Conservation (phyloP, 2,888 invertebrate genomes). For the Caenorhabditis auriculariae region DNA sequence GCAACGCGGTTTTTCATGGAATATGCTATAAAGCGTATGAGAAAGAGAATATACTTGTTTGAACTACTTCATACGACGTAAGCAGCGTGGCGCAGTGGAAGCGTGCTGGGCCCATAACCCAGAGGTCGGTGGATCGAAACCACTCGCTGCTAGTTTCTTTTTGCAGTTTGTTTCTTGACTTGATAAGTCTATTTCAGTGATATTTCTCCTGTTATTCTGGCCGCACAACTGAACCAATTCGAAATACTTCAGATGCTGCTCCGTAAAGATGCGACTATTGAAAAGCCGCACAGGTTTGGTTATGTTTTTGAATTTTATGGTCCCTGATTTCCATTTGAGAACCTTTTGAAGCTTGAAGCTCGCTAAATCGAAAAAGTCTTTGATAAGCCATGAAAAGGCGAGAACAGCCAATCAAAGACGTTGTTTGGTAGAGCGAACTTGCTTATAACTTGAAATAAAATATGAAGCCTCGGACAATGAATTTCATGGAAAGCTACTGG, state of each 20-base stretch:
- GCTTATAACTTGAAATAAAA: too few relatives aligned
- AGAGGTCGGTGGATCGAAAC: slow-evolving; percentile 77
- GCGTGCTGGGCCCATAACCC: slow-evolving; percentile 84
- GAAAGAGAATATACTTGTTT: too few relatives aligned
- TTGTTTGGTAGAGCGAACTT: background rate
- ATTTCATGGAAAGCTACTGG: too few relatives aligned
- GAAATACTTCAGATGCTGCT: slow-evolving; percentile 69
- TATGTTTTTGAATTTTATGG: background rate
- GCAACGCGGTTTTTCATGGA: too few relatives aligned
- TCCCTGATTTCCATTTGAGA: too few relatives aligned
- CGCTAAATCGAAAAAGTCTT: too few relatives aligned
- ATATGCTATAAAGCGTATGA: too few relatives aligned
- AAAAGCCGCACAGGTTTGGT: slow-evolving; percentile 50
- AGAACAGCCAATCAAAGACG: too few relatives aligned
- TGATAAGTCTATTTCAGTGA: slow-evolving; percentile 38
- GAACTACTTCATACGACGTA: too few relatives aligned
- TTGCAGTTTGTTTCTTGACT: background rate
- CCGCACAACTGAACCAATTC: slow-evolving; percentile 67
- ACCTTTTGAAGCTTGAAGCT: too few relatives aligned
- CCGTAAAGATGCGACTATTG: slow-evolving; percentile 61
- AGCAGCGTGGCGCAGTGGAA: slow-evolving; percentile 82
- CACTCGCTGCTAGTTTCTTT: slow-evolving; percentile 53
- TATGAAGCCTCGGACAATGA: too few relatives aligned
- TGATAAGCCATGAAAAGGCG: too few relatives aligned
- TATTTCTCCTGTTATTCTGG: slow-evolving; percentile 59